Evolutionary conservation across 1,140 invertebrate species (phyloP).

Genomic region (Eueides isabella): DNA sequence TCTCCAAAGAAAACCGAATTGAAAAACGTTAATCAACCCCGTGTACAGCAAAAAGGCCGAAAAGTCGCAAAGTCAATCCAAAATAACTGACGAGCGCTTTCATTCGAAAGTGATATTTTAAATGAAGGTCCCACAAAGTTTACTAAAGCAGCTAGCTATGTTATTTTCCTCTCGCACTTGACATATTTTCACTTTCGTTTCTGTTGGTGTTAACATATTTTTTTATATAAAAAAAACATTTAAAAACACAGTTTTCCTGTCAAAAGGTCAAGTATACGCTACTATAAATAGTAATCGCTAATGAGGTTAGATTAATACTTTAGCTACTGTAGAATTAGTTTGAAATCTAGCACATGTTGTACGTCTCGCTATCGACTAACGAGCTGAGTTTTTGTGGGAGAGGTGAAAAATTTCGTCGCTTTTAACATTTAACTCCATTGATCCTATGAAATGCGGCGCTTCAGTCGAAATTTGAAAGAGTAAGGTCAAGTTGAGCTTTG

Average conservation of each 20-base stretch:
- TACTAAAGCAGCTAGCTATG: constrained; percentile 23
- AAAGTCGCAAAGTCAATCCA: constrained; percentile 19
- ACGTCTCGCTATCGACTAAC: constrained; percentile 9
- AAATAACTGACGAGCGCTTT: constrained; percentile 26
- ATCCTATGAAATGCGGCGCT: background rate
- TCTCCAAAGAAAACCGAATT: background rate
- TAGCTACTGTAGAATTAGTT: background rate
- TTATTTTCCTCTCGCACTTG: constrained; percentile 52
- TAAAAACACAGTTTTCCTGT: constrained; percentile 53
- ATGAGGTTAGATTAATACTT: constrained; percentile 17
- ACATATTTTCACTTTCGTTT: constrained; percentile 73
- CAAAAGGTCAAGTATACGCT: constrained; percentile 61
- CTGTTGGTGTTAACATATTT: constrained; percentile 48
- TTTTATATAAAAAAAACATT: constrained; percentile 49
- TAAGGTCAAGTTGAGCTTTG: constrained; percentile 11
- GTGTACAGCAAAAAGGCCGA: background rate
- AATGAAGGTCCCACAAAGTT: constrained; percentile 32
- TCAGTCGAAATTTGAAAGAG: constrained; percentile 1
- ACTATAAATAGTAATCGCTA: constrained; percentile 35
- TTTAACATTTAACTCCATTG: background rate
- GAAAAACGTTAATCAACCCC: background rate
- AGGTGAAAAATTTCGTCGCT: background rate
- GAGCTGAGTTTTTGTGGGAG: background rate
- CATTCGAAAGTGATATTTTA: constrained; percentile 35
- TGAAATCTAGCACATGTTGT: background rate